Conservation (phyloP, 2,113 vertebrate genomes). For the Cavia porcellus region DNA sequence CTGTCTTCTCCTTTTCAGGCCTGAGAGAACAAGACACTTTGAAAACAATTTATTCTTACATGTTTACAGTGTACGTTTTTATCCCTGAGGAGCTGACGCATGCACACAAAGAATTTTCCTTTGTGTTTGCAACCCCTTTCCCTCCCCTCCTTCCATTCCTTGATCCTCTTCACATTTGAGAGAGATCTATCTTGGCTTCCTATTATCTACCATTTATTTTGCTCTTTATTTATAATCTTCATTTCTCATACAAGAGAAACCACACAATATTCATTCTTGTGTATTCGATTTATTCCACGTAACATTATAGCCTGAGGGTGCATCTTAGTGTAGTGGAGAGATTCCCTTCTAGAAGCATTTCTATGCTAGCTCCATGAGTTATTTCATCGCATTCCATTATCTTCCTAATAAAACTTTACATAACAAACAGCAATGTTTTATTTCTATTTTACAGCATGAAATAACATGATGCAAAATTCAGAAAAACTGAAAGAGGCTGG, state of each 20-base stretch:
- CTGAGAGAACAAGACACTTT: background rate
- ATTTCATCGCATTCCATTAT: background rate
- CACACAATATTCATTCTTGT: background rate
- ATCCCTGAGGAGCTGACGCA: background rate
- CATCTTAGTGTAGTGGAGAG: background rate
- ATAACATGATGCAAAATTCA: slow-evolving; percentile 17
- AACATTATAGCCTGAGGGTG: background rate
- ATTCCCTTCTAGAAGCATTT: background rate
- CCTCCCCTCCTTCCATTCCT: background rate
- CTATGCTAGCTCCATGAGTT: background rate
- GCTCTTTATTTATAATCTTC: background rate
- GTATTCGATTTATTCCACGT: background rate
- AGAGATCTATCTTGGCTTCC: background rate
- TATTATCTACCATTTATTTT: background rate
- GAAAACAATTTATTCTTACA: background rate
- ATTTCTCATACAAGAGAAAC: background rate
- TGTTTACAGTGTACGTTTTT: background rate
- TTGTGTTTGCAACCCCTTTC: background rate
- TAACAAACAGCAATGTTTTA: background rate
- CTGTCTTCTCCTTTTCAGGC: background rate
- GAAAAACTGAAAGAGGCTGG: background rate
- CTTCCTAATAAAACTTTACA: background rate
- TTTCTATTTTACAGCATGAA: slow-evolving; percentile 30
- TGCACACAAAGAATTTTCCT: background rate
- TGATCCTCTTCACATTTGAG: background rate